These are phyloP conservation scores for Melolontha melolontha DNA, from an alignment of 2,888 invertebrate species.

Conservation along the genomic window DNA sequence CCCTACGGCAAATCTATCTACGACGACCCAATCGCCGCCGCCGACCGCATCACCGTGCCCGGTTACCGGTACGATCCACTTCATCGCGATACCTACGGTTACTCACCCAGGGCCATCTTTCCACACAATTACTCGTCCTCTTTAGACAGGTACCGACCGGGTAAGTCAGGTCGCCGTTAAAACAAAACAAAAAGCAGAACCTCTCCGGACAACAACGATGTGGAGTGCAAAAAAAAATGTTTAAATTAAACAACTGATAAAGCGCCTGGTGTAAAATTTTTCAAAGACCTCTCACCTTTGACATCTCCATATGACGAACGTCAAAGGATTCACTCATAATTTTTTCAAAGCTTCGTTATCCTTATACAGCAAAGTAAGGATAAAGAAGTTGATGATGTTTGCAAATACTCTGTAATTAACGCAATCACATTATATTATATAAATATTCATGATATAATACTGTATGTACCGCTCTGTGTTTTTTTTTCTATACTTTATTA, in stretches of 20 bases:
- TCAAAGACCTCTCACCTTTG: constrained; percentile 13
- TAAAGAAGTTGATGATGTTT: no score
- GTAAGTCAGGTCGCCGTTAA: constrained; percentile 71
- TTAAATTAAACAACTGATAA: constrained; percentile 1
- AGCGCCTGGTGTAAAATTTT: constrained; percentile 34
- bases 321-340: neutral
- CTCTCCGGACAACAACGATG: constrained; percentile 33
- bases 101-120: constrained; percentile 88
- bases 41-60: constrained; percentile 86
- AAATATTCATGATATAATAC: neutral
- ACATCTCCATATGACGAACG: constrained; percentile 1
- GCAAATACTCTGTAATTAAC: no score
- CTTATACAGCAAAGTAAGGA: no score
- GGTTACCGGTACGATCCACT: constrained; percentile 93
- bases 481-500: constrained; percentile 43
- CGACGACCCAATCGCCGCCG: constrained; percentile 84
- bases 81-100: constrained; percentile 90
- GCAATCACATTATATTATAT: no score
- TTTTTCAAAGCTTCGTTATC: no score
- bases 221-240: constrained; percentile 34
- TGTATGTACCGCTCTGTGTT: neutral
- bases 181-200: constrained; percentile 14
- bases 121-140: constrained; percentile 83
- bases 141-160: constrained; percentile 84
- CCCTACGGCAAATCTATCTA: constrained; percentile 88